A percentile compares a stretch with the other conserved stretches of the same genome.
phyloP scores from a whole-genome alignment of 2,113 vertebrate species.

The Sciurus niger region DNA sequence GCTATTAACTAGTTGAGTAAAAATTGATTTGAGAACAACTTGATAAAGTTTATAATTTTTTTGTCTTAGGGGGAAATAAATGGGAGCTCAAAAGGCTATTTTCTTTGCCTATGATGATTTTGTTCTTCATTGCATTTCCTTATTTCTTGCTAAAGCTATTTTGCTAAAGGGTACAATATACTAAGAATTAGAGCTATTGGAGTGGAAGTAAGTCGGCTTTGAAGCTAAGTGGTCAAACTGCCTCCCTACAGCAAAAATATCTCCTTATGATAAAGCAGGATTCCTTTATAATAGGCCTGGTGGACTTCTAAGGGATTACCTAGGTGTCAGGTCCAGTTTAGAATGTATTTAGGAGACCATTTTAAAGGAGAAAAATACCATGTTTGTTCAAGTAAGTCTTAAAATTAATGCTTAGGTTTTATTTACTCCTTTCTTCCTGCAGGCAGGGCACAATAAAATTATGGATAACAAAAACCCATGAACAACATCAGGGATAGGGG shows the following conservation, averaged over 20 bases:
- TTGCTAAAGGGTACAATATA: slow-evolving; percentile 82
- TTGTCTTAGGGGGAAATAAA: slow-evolving; percentile 56
- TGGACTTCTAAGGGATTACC: slow-evolving; percentile 71
- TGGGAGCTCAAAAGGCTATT: slow-evolving; percentile 73
- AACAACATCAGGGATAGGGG: neutral
- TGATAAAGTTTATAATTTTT: slow-evolving; percentile 56
- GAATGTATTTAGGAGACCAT: slow-evolving; percentile 65
- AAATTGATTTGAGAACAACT: slow-evolving; percentile 55
- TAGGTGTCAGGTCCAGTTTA: slow-evolving; percentile 60
- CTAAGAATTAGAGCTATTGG: slow-evolving; percentile 72
- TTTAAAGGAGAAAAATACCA: slow-evolving; percentile 71
- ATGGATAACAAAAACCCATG: neutral
- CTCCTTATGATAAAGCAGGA: slow-evolving; percentile 64
- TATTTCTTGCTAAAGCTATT: slow-evolving; percentile 84
- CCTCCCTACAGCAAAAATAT: slow-evolving; percentile 75
- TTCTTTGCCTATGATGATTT: slow-evolving; percentile 67
- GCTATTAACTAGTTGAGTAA: slow-evolving; percentile 37
- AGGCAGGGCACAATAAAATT: slow-evolving; percentile 35
- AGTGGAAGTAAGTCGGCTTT: slow-evolving; percentile 77
- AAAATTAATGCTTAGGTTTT: slow-evolving; percentile 64
- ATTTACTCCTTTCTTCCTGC: neutral
- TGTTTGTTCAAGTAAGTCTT: slow-evolving; percentile 73
- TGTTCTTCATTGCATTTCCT: slow-evolving; percentile 77
- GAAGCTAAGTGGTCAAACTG: slow-evolving; percentile 69
- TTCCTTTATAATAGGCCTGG: slow-evolving; percentile 69